Conservation (phyloP, 1,140 invertebrate species). For the Caerostris darwini region DNA sequence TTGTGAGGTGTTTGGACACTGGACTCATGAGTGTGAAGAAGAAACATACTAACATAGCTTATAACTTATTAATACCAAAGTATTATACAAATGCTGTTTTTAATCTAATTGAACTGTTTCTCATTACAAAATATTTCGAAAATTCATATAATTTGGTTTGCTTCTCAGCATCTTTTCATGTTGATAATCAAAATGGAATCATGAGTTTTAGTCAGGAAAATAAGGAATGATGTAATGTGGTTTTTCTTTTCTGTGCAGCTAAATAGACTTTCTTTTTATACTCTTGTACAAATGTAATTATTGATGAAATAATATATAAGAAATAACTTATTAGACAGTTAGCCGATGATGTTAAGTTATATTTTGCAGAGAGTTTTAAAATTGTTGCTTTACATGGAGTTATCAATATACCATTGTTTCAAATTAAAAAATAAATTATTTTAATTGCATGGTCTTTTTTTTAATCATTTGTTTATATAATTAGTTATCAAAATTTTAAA, state of each 20-base stretch:
- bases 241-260: constrained; percentile 30
- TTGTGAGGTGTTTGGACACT: constrained; percentile 95
- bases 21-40: constrained; percentile 89
- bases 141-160: constrained; percentile 16
- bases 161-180: background rate
- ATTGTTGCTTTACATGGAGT: constrained; percentile 41
- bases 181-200: constrained; percentile 6
- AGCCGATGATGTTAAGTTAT: constrained; percentile 9
- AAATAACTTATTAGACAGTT: constrained; percentile 56
- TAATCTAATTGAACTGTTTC: constrained; percentile 16
- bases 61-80: background rate
- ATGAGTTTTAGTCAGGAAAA: background rate
- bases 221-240: background rate
- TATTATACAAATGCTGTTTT: background rate
- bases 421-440: constrained; percentile 62
- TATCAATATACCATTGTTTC: constrained; percentile 27
- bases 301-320: constrained; percentile 1
- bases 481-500: too few relatives aligned
- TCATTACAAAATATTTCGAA: background rate
- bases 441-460: background rate
- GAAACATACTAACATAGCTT: constrained; percentile 87
- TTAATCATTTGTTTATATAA: background rate
- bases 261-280: constrained; percentile 28
- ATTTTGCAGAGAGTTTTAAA: constrained; percentile 41
- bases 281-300: constrained; percentile 56